phyloP scores from a whole-genome alignment of 2,797 vertebrate genomes.

The Acanthurus leucopareius region DNA sequence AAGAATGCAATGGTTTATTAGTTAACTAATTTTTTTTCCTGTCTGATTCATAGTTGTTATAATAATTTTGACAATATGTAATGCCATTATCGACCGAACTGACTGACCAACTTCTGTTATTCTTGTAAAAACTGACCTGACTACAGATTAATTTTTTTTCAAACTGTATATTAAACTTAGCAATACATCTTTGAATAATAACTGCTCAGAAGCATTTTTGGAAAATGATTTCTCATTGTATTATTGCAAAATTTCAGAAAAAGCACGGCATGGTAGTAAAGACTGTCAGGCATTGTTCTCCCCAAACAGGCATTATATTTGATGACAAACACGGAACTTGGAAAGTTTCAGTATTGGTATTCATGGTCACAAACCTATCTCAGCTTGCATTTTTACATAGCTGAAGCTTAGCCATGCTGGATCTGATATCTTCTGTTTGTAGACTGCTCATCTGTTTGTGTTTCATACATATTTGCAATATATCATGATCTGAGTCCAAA shows the following conservation, averaged over 20 bases:
- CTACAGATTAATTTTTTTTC: neutral
- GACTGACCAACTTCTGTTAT: neutral
- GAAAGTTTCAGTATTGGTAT: neutral
- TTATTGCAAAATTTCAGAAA: neutral
- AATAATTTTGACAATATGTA: neutral
- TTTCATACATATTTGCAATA: slow-evolving; percentile 68
- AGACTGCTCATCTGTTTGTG: slow-evolving; percentile 50
- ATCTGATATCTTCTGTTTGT: slow-evolving; percentile 28
- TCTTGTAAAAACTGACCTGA: too few relatives aligned
- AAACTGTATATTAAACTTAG: neutral
- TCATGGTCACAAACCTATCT: slow-evolving; percentile 15
- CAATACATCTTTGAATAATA: neutral
- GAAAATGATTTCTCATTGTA: too few relatives aligned
- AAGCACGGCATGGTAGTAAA: neutral
- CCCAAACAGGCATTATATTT: neutral
- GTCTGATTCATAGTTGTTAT: neutral
- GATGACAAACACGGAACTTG: neutral
- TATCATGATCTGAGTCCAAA: slow-evolving; percentile 58
- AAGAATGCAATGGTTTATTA: slow-evolving; percentile 12
- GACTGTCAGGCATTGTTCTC: slow-evolving; percentile 7
- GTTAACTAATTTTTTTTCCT: neutral
- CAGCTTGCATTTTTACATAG: slow-evolving; percentile 34
- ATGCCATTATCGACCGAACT: neutral
- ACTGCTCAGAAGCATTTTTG: too few relatives aligned
- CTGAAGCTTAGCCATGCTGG: slow-evolving; percentile 28